Percentiles rank a stretch among this genome's conserved stretches.
phyloP scores from a whole-genome alignment of 2,113 vertebrate species.

The Cyphomyrus plagiostoma region DNA sequence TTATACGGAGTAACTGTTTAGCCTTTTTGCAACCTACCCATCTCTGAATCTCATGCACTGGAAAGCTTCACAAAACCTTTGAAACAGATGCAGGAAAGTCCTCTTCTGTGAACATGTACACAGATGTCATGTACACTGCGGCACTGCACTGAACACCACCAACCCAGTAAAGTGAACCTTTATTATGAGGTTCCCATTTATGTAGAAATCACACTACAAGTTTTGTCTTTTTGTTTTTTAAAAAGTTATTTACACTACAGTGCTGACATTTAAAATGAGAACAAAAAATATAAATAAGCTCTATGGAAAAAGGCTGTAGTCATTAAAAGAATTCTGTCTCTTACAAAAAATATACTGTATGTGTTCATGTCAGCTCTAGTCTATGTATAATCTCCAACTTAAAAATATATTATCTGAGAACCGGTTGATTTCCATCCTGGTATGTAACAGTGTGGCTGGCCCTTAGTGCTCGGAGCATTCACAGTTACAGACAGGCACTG shows the following conservation, averaged over 20 bases:
- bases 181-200: slow-evolving; percentile 92
- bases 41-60: background rate
- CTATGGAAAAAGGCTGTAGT: slow-evolving; percentile 84
- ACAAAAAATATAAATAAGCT: slow-evolving; percentile 86
- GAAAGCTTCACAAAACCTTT: background rate
- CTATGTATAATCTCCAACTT: slow-evolving; percentile 77
- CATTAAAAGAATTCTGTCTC: slow-evolving; percentile 83
- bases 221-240: slow-evolving; percentile 40
- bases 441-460: slow-evolving; percentile 76
- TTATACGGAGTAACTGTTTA: background rate
- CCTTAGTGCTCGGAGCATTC: slow-evolving; percentile 81
- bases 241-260: slow-evolving; percentile 88
- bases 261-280: slow-evolving; percentile 87
- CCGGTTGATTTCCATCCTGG: slow-evolving; percentile 76
- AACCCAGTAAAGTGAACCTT: slow-evolving; percentile 78
- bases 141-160: background rate
- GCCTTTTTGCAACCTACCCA: background rate
- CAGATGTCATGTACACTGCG: background rate
- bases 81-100: background rate
- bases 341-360: slow-evolving; percentile 80
- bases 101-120: background rate
- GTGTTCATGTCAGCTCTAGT: slow-evolving; percentile 82
- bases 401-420: slow-evolving; percentile 76
- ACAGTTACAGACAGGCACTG: slow-evolving; percentile 98
- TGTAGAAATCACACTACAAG: slow-evolving; percentile 98